phyloP scores from a whole-genome alignment of 2,888 invertebrate genomes.

The Drosophila formosana region DNA sequence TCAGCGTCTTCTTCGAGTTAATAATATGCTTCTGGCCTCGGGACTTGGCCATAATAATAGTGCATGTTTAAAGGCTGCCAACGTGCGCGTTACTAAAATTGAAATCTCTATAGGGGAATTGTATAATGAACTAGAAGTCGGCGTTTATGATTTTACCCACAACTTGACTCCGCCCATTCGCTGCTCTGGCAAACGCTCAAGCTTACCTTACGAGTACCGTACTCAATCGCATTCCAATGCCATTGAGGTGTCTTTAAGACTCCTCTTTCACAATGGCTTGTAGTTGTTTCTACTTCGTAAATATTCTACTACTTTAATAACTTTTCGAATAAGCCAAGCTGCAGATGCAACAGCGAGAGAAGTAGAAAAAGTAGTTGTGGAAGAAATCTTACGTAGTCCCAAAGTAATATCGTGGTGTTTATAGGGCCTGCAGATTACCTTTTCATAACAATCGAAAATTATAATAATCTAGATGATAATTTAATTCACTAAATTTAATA shows the following conservation, averaged over 20 bases:
- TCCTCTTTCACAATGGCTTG: background rate
- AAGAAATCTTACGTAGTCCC: too few relatives aligned
- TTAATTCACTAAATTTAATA: too few relatives aligned
- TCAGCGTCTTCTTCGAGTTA: conserved; percentile 50
- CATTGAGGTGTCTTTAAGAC: background rate
- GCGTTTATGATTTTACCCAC: conserved; percentile 16
- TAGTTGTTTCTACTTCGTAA: background rate
- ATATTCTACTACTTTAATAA: too few relatives aligned
- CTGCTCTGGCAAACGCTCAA: background rate
- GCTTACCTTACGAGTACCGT: conserved; percentile 6
- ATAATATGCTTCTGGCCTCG: conserved; percentile 53
- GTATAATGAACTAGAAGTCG: conserved; percentile 39
- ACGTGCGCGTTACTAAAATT: conserved; percentile 47
- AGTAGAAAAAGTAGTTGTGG: too few relatives aligned
- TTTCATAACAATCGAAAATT: too few relatives aligned
- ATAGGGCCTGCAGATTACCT: too few relatives aligned
- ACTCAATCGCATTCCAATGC: conserved; percentile 36
- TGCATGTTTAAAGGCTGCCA: conserved; percentile 51
- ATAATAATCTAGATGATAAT: too few relatives aligned
- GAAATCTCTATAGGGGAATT: conserved; percentile 57
- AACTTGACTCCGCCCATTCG: background rate
- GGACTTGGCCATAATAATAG: conserved; percentile 51
- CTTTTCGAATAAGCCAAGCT: too few relatives aligned
- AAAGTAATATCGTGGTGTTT: too few relatives aligned
- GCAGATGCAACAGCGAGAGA: too few relatives aligned